These are phyloP conservation scores for Acrocephalus arundinaceus DNA, from an alignment of 2,113 vertebrate genomes.

Conservation along the genomic window DNA sequence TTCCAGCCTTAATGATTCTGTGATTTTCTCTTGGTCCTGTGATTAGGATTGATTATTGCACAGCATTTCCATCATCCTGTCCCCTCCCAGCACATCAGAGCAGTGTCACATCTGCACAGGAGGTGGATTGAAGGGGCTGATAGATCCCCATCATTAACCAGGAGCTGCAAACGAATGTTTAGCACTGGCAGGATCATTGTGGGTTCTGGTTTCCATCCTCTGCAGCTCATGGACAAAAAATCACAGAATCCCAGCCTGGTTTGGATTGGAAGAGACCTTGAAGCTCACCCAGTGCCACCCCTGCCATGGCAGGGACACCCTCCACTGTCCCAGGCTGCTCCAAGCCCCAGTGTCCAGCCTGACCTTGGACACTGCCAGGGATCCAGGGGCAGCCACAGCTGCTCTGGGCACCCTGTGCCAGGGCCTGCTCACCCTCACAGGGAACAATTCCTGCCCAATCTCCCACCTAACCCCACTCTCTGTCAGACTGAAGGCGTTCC, in stretches of 20 bases:
- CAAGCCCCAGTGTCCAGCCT: not conserved
- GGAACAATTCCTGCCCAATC: not conserved
- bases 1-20: not conserved
- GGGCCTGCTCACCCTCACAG: not conserved
- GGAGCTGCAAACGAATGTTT: not conserved
- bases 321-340: not conserved
- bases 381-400: not conserved
- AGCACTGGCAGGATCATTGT: not conserved
- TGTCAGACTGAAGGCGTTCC: too few relatives aligned
- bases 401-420: not conserved
- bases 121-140: not conserved
- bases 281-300: not conserved
- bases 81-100: not conserved
- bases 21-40: not conserved
- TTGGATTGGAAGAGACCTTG: not conserved
- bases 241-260: not conserved
- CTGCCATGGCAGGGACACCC: not conserved
- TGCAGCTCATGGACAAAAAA: not conserved
- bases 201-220: not conserved
- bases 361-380: not conserved
- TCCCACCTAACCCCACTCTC: rapidly evolving
- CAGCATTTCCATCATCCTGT: not conserved
- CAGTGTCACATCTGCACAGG: not conserved
- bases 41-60: not conserved
- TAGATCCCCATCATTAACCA: rapidly evolving